Base-by-base conservation (phyloP, 2,797 vertebrate species). In the Botia kubotai region DNA sequence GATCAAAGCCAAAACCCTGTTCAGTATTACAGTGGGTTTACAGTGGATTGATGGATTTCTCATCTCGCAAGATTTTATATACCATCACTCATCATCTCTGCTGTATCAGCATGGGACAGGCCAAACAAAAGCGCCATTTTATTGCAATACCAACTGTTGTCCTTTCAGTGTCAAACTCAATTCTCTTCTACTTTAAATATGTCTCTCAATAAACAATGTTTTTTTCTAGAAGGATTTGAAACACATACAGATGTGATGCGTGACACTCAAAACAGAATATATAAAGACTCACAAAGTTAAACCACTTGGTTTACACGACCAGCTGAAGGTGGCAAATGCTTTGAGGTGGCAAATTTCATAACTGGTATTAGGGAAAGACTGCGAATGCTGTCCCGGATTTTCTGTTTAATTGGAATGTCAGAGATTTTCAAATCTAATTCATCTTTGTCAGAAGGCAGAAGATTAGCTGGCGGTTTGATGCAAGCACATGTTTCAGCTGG, bases 401-500 rank as follows among this genome's bases (percentile, higher is more conserved):
- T 86, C 48, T 63, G 82, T 82, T 74, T 88, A 89, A 83, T 77
- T 77, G 67, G 70, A 4, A 3, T 82, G 36, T 80, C 81, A 74
- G 75, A 76, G 79, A 88, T 86, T 65, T 65, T 86, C 82, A 87
- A 87, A 78, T 75, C 67, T 29, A 68, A 91, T 91, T 80, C 83
- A 77, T 75, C 53, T 83, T 84, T 85, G 88, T 80, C 85, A 84
- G 84, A 83, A 83, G 83, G 86, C 80, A 71, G 60, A 75, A 39
- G 58, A 74, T 90, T 80, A 86, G 75, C 48, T 36, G 11, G 83
- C 84, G 83, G 86, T 91, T 79, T 77, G 82, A 92, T 90, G 86
- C 87, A 84, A 68, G 83, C 11, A 55, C 84, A 85, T 86, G 84
- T 75, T 88, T 75, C 70, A 65, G 62, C 65, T 58, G 74, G 81